phyloP scores from a whole-genome alignment of 1,140 invertebrate species.

The Aphaenogaster rudis region DNA sequence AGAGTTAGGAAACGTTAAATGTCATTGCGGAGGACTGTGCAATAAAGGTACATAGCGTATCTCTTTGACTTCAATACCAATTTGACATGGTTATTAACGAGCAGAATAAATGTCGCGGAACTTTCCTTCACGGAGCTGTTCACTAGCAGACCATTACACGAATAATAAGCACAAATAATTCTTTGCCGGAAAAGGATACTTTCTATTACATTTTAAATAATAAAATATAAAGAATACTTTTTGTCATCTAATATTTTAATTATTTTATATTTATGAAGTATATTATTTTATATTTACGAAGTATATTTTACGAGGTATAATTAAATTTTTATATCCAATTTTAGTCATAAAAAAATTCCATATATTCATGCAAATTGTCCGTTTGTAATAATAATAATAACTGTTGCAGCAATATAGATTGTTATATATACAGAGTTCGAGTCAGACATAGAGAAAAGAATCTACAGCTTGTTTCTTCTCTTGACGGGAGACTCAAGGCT shows the following conservation, averaged over 20 bases:
- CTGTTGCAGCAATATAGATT: not conserved
- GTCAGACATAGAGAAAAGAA: constrained; percentile 14
- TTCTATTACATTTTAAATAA: not conserved
- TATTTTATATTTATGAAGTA: not conserved
- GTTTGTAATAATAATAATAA: constrained; percentile 13
- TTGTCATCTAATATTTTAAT: not conserved
- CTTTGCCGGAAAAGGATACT: not conserved
- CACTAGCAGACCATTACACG: not conserved
- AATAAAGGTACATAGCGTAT: not conserved
- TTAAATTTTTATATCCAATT: not conserved
- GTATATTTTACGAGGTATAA: not conserved
- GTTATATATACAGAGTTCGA: not conserved
- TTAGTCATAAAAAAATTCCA: not conserved
- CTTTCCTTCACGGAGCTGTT: not conserved
- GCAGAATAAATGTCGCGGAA: not conserved
- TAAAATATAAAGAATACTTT: not conserved
- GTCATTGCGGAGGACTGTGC: not conserved
- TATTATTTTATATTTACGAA: not conserved
- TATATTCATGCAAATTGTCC: not conserved
- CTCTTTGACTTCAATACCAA: not conserved
- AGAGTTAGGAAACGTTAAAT: constrained; percentile 32
- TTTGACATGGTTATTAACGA: constrained; percentile 16
- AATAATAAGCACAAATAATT: not conserved
- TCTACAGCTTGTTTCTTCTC: not conserved
- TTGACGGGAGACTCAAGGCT: constrained; percentile 12